These are phyloP conservation scores for Procambarus virginalis DNA, from an alignment of 1,140 invertebrate genomes.

Conservation along the genomic window DNA sequence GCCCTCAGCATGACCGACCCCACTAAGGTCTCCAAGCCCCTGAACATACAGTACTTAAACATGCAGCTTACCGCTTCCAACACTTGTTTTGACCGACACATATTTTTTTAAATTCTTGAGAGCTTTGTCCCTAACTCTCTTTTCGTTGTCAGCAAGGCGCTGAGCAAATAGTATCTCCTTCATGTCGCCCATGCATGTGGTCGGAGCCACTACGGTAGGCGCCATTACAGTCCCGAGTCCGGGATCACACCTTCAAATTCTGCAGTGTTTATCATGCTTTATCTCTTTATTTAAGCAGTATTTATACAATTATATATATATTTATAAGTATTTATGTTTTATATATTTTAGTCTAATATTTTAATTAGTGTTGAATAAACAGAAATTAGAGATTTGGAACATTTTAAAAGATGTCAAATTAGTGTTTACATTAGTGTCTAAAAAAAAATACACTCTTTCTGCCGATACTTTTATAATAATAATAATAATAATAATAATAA, in stretches of 20 bases:
- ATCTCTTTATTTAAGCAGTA: neutral
- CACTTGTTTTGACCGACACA: slow-evolving; percentile 34
- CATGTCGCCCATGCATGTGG: neutral
- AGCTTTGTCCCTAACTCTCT: slow-evolving; percentile 36
- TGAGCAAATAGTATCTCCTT: slow-evolving; percentile 76
- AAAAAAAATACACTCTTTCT: neutral
- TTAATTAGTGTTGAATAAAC: neutral
- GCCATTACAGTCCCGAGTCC: neutral
- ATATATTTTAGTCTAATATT: neutral
- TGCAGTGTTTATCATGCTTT: neutral
- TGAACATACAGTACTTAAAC: too few relatives aligned
- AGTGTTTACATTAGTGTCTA: neutral
- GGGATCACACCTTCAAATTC: neutral
- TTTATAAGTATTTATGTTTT: neutral
- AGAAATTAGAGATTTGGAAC: neutral
- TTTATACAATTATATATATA: neutral
- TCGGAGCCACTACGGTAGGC: neutral
- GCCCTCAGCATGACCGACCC: too few relatives aligned
- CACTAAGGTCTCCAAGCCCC: too few relatives aligned
- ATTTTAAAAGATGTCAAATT: neutral
- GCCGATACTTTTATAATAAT: too few relatives aligned
- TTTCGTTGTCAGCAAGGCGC: slow-evolving; percentile 61
- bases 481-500: too few relatives aligned
- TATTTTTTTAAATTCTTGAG: slow-evolving; percentile 40
- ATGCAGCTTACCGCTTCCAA: slow-evolving; percentile 5